These are phyloP conservation scores for Hylomyscus alleni DNA, from an alignment of 2,797 vertebrate species.

Conservation along the genomic window DNA sequence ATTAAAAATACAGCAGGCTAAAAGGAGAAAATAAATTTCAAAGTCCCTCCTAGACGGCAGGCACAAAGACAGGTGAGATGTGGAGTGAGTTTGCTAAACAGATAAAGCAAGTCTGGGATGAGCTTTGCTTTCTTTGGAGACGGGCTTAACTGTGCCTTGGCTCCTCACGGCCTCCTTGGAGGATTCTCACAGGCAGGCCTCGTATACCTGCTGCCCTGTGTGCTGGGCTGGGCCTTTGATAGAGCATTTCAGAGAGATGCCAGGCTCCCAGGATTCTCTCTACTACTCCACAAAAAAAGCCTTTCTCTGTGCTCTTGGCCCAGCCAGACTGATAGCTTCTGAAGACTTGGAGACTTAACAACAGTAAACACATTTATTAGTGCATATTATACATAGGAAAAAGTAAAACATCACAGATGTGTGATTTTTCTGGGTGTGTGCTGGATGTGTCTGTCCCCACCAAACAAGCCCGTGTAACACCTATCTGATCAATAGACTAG, in stretches of 20 bases:
- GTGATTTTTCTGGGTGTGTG: not conserved
- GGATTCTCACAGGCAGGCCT: not conserved
- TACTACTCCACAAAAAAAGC: not conserved
- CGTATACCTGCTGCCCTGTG: not conserved
- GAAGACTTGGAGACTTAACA: constrained; percentile 4
- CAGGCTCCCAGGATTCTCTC: not conserved
- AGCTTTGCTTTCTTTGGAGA: constrained; percentile 24
- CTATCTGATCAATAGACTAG: not conserved
- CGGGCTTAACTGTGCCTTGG: not conserved
- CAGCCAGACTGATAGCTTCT: not conserved
- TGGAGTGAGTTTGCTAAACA: constrained; percentile 63
- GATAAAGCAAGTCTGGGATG: constrained; percentile 59
- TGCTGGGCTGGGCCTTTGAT: not conserved
- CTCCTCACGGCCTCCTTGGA: not conserved
- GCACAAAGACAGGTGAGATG: constrained; percentile 50
- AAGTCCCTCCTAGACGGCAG: constrained; percentile 67
- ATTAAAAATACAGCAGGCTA: constrained; percentile 82
- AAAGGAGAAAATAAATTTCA: constrained; percentile 82
- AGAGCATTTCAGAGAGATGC: not conserved
- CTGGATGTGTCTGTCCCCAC: fast-evolving
- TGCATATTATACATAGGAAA: not conserved
- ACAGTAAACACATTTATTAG: not conserved
- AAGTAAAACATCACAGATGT: not conserved
- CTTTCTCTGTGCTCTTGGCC: constrained; percentile 14
- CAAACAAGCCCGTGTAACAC: not conserved